phyloP scores from a whole-genome alignment of 2,888 invertebrate genomes.

The Slavum lentiscoides region DNA sequence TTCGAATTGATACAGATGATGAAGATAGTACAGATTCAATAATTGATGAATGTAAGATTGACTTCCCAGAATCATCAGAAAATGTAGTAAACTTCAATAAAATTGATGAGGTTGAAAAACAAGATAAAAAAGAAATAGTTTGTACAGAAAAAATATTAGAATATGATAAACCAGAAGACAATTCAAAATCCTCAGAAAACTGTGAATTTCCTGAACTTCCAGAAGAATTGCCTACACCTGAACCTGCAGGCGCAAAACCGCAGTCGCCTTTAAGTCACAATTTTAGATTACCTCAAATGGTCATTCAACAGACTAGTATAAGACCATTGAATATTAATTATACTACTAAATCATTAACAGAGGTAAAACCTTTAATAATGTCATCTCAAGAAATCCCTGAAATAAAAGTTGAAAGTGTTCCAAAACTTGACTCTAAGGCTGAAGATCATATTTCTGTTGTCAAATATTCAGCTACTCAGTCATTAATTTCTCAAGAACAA shows the following conservation, averaged over 20 bases:
- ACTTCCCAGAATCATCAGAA: slow-evolving; percentile 8
- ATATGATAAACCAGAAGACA: slow-evolving; percentile 27
- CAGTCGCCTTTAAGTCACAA: slow-evolving; percentile 47
- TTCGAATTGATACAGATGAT: slow-evolving; percentile 84
- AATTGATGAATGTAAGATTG: slow-evolving; percentile 39
- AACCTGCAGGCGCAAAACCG: slow-evolving; percentile 18
- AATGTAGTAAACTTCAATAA: slow-evolving; percentile 13
- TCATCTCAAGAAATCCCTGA: slow-evolving; percentile 38
- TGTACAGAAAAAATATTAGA: slow-evolving; percentile 41
- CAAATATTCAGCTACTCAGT: slow-evolving; percentile 43
- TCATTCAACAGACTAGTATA: slow-evolving; percentile 45
- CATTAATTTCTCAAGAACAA: slow-evolving; percentile 24
- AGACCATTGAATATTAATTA: slow-evolving; percentile 41
- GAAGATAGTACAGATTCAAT: slow-evolving; percentile 64
- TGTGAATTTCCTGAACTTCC: background rate
- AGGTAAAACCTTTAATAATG: slow-evolving; percentile 18
- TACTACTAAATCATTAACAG: slow-evolving; percentile 32
- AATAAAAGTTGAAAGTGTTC: background rate
- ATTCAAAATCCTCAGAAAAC: slow-evolving; percentile 54
- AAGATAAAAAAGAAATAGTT: slow-evolving; percentile 38
- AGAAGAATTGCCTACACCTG: slow-evolving; percentile 18
- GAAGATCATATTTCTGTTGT: slow-evolving; percentile 48
- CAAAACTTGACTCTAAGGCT: slow-evolving; percentile 21
- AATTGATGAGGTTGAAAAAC: slow-evolving; percentile 22
- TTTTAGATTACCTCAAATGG: slow-evolving; percentile 51